Base-by-base conservation (phyloP, 2,113 vertebrate species). In the Turdus rufiventris region DNA sequence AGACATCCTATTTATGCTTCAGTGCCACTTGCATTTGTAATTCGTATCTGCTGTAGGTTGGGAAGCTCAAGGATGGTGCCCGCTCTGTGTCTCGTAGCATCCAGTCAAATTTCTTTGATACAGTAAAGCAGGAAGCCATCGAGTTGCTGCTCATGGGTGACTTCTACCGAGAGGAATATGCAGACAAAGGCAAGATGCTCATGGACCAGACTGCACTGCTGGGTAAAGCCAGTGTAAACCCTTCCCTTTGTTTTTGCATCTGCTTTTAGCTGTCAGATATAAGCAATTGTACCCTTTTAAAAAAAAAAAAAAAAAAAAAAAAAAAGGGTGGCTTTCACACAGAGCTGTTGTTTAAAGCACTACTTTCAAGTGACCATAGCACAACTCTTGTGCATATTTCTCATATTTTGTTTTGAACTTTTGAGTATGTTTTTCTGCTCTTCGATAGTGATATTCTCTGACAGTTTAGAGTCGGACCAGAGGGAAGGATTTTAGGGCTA, bases 31-130 rank as follows among this genome's bases (percentile, higher is more conserved):
- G 33, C 25, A 23, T 58, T 96, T 14, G 33, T 78, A 45, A 36
- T 61, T 60, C 48, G 17, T 87, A 19, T 93, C 15, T 53, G 18
- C 21, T 81, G 50, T 85, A 98, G 98, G 98, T 98, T 75, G 98
- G 98, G 45, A 98, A 98, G 53, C 96, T 98, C 67, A 98, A 98
- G 90, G 98, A 98, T 16, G 97, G 98, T 12, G 98, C 98, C 36
- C 98, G 98, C 13, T 98, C 98, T 36, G 92, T 98, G 38, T 98
- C 98, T 54, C 97, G 98, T 57, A 98, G 97, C 13, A 98, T 98
- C 85, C 98, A 98, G 88, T 98, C 98, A 81, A 98, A 97, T 95
- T 98, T 98, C 89, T 97, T 97, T 4, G 98, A 98, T 9, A 93
- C 97, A 6, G 95, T 97, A 58, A 98, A 98, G 90, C 98, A 98